phyloP scores from a whole-genome alignment of 2,797 vertebrate genomes.

The Melopsittacus undulatus region DNA sequence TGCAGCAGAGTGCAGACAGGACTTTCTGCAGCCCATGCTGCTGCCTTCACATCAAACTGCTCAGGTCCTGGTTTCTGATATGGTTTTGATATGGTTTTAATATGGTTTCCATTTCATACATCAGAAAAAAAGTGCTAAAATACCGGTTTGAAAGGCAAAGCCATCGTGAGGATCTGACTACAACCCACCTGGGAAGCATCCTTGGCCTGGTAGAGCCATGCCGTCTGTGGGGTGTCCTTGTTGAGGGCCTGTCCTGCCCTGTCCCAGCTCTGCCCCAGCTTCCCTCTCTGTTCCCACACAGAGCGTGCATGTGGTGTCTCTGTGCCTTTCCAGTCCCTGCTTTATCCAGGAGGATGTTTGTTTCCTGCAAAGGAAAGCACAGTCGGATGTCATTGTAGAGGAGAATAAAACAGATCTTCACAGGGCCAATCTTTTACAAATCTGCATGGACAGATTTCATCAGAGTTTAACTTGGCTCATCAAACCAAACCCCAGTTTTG shows the following conservation, averaged over 20 bases:
- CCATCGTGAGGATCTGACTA: not conserved
- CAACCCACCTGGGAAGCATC: not conserved
- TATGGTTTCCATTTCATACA: not conserved
- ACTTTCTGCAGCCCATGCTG: not conserved
- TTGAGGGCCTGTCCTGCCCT: fast-evolving
- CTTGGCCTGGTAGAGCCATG: not conserved
- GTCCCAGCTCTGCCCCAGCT: not conserved
- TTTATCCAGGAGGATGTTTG: constrained; percentile 15
- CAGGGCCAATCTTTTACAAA: not conserved
- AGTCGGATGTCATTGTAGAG: not conserved
- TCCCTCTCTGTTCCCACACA: not conserved
- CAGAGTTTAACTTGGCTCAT: not conserved
- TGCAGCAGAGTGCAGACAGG: not conserved
- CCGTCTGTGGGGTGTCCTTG: not conserved
- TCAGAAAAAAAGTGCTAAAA: not conserved
- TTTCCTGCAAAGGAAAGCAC: constrained; percentile 21
- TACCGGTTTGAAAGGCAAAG: not conserved
- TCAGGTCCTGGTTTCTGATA: not conserved
- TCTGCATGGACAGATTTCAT: not conserved
- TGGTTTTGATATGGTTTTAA: not conserved
- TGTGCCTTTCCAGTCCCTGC: not conserved
- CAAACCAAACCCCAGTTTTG: not conserved
- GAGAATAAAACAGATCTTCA: not conserved
- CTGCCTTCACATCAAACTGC: not conserved
- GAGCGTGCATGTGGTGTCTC: not conserved